Base-by-base conservation (phyloP, 2,888 invertebrate genomes). In the Lasiommata megera region DNA sequence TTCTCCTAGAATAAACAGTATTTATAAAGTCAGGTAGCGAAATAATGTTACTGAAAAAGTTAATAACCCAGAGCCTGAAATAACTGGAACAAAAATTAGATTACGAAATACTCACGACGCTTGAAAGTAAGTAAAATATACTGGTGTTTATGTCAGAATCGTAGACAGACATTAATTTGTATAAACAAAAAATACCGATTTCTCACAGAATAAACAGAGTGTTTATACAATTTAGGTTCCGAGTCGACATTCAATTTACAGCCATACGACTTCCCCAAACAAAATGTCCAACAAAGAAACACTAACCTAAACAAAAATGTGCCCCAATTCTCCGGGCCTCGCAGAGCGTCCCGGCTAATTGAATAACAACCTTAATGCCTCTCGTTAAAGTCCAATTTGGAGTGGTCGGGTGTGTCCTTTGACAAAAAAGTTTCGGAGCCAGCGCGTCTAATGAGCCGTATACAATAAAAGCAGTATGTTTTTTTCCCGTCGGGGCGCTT, bases 361-460 rank as follows among this genome's bases (percentile, higher is more conserved):
- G 54, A 67, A 70, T 63, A 52, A 60, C 50, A 51, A 62, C 67
- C 54, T 36, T 70, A 62, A 47, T 9, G 3, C 17, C 44, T 54
- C 48, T 36, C 12, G 29, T 54, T 69, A 70, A 52, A 59, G 71
- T 60, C 40, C 41, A 55, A 48, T 67, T 65, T 71, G 46, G 54
- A 41, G 51, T 55, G 60, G 36, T 9, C 1, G 31, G 12, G 11
- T 5, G 54, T 66, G 72, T 72, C 72, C 75, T 77, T 78, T 77
- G 72, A 70, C 71, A 73, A 73, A 75, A 76, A 76, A 70, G 68
- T 73, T 76, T 70, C 66, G 69, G 58, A 68, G 67, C 67, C 70
- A 69, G 62, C 69, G 69, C 61, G 68, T 70, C 76, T 81, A 81
- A 81, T 81, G 80, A 81, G 79, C 67, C 80, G 69, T 78, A 71